Evolutionary conservation across 2,113 vertebrate species (phyloP).

Genomic region (Mixornis gularis): DNA sequence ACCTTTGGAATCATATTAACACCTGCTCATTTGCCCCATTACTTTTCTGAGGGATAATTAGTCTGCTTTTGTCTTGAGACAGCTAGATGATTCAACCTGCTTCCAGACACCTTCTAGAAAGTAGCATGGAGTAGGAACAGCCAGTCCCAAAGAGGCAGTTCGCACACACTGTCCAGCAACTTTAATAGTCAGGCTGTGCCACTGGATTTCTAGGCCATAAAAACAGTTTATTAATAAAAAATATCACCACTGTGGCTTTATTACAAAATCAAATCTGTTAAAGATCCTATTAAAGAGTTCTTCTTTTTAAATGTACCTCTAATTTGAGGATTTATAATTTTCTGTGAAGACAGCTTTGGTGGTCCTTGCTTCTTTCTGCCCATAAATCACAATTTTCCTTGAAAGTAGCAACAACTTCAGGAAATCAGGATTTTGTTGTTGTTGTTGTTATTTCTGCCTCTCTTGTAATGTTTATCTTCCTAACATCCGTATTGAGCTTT

Average conservation of each 20-base stretch:
- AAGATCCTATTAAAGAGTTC: background rate
- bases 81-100: background rate
- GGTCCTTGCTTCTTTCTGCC: background rate
- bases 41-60: background rate
- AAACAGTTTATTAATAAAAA: background rate
- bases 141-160: background rate
- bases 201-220: background rate
- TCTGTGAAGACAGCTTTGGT: background rate
- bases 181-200: background rate
- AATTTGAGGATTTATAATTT: background rate
- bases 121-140: background rate
- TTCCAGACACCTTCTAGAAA: background rate
- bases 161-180: rapidly evolving
- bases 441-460: background rate
- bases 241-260: background rate
- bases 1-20: background rate
- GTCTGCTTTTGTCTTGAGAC: background rate
- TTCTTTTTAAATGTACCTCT: background rate
- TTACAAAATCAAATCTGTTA: background rate
- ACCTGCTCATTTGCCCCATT: background rate
- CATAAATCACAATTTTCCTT: background rate
- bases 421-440: background rate
- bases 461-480: background rate
- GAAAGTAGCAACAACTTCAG: background rate
- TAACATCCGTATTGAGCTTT: background rate